A percentile compares a stretch with the other conserved stretches of the same genome.
Evolutionary conservation across 2,888 invertebrate species (phyloP).

Genomic region (Theodoxus fluviatilis): DNA sequence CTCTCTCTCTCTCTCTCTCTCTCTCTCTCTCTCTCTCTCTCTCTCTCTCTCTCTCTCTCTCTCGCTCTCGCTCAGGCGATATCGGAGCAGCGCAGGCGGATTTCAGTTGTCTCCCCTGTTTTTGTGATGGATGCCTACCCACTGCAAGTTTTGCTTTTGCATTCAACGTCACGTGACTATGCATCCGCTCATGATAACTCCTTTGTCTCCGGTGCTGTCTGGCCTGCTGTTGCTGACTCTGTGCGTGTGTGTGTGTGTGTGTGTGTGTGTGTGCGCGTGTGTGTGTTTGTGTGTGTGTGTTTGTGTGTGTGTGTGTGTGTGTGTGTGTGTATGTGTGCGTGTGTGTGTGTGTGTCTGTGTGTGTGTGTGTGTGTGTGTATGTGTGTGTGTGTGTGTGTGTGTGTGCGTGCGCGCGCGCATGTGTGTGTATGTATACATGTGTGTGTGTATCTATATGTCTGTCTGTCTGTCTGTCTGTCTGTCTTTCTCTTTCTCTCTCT

Average conservation of each 20-base stretch:
- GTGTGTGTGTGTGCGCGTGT: slow-evolving; percentile 6
- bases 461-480: slow-evolving; percentile 10
- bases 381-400: neutral
- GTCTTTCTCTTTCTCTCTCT: neutral
- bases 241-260: slow-evolving; percentile 9
- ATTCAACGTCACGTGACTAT: neutral
- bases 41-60: neutral
- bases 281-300: slow-evolving; percentile 19
- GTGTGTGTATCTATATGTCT: slow-evolving; percentile 5
- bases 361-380: slow-evolving; percentile 4
- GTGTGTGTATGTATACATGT: neutral
- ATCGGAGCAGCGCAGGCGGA: neutral
- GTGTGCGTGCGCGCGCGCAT: neutral
- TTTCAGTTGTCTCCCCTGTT: too few species aligned
- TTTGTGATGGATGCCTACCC: too few species aligned
- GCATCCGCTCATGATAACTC: neutral
- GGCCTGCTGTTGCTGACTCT: neutral
- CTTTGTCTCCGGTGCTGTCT: neutral
- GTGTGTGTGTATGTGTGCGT: slow-evolving; percentile 16
- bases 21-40: slow-evolving; percentile 2
- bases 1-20: neutral
- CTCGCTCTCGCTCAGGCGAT: neutral
- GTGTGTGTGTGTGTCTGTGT: slow-evolving; percentile 10
- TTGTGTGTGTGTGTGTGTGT: slow-evolving; percentile 17
- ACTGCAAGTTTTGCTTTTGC: too few species aligned